These are phyloP conservation scores for Buphagus erythrorhynchus DNA, from an alignment of 2,797 vertebrate species.

Conservation along the genomic window DNA sequence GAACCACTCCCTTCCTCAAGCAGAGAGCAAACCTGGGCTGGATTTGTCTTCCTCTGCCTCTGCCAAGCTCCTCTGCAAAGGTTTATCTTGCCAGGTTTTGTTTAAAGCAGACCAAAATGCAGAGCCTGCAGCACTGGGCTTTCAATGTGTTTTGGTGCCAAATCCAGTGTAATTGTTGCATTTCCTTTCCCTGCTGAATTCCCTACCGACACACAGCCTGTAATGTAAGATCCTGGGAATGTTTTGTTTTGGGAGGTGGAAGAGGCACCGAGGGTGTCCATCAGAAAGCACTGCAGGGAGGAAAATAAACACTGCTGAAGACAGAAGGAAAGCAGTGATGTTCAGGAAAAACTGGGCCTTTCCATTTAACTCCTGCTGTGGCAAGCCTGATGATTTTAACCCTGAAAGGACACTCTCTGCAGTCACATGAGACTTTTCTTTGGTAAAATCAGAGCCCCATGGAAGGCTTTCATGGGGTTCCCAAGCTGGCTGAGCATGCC, in stretches of 20 bases:
- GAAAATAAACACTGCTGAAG: not conserved
- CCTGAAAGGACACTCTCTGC: not conserved
- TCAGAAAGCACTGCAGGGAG: not conserved
- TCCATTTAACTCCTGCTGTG: not conserved
- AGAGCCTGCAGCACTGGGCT: not conserved
- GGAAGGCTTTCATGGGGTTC: not conserved
- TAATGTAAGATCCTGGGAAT: not conserved
- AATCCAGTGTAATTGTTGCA: not conserved
- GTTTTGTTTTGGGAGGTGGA: not conserved
- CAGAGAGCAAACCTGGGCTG: not conserved
- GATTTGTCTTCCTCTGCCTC: not conserved
- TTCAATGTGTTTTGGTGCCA: not conserved
- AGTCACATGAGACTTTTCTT: not conserved
- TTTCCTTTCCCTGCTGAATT: not conserved
- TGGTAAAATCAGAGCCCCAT: not conserved
- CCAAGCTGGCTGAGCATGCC: not conserved
- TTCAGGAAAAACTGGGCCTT: not conserved
- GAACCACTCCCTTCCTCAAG: not conserved
- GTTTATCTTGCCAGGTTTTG: not conserved
- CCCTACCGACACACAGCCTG: not conserved
- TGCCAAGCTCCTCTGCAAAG: not conserved
- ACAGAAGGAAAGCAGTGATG: not conserved
- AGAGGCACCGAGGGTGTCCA: rapidly evolving
- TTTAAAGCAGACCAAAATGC: not conserved
- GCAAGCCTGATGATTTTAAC: not conserved